phyloP scores from a whole-genome alignment of 2,797 vertebrate species.

The Halcyon chelicuti region DNA sequence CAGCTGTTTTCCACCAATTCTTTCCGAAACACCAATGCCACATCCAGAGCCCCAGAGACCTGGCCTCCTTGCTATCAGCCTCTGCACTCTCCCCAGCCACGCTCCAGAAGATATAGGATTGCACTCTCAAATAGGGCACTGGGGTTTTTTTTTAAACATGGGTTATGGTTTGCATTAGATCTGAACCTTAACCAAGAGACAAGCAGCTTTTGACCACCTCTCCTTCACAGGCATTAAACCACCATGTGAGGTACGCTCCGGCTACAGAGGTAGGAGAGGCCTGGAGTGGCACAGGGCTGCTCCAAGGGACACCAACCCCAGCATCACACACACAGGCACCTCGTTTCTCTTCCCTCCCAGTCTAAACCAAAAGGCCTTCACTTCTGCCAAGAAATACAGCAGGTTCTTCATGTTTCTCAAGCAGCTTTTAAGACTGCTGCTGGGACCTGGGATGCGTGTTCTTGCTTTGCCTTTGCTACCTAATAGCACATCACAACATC shows the following conservation, averaged over 20 bases:
- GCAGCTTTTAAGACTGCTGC: neutral
- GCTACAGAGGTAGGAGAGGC: neutral
- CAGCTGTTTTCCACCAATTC: neutral
- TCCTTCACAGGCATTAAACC: neutral
- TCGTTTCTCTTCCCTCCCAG: neutral
- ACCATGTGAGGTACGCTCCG: neutral
- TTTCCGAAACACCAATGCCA: neutral
- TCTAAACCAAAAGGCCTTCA: neutral
- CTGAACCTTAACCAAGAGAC: neutral
- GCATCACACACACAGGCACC: fast-evolving
- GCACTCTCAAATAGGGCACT: neutral
- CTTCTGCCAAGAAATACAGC: neutral
- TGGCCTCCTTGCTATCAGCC: neutral
- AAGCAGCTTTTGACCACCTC: neutral
- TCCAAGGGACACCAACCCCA: neutral
- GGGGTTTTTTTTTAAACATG: neutral
- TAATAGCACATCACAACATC: neutral
- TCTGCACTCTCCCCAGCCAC: neutral
- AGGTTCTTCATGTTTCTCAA: neutral
- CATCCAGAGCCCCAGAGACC: neutral
- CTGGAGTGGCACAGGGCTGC: neutral
- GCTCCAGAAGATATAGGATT: neutral
- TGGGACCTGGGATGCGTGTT: neutral
- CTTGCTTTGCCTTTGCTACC: neutral
- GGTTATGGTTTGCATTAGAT: neutral